phyloP scores from a whole-genome alignment of 2,797 vertebrate genomes.

The Crax fasciolata region DNA sequence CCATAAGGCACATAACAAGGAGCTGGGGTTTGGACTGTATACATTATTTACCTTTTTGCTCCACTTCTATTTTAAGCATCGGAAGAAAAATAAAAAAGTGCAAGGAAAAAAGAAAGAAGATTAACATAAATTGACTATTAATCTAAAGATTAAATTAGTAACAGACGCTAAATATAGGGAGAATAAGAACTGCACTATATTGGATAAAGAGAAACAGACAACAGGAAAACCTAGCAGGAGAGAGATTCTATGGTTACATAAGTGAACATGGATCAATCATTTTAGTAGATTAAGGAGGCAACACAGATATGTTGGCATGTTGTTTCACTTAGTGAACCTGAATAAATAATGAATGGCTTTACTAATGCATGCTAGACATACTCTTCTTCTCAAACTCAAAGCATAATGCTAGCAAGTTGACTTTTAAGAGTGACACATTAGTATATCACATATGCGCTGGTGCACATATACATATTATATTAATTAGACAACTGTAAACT shows the following conservation, averaged over 20 bases:
- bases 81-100: conserved; percentile 98
- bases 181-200: conserved; percentile 90
- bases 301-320: conserved; percentile 82
- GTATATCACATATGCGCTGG: conserved; percentile 39
- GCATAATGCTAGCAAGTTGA: conserved; percentile 36
- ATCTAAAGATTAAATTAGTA: conserved; percentile 93
- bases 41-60: conserved; percentile 99
- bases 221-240: conserved; percentile 87
- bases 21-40: conserved; percentile 96
- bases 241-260: conserved; percentile 88
- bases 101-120: conserved; percentile 97
- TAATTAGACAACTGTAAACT: conserved; percentile 11
- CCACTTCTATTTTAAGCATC: conserved; percentile 99
- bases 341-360: conserved; percentile 85
- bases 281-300: conserved; percentile 85
- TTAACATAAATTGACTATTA: conserved; percentile 99
- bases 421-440: conserved; percentile 9
- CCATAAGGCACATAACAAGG: conserved; percentile 99
- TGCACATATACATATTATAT: conserved; percentile 16
- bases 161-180: conserved; percentile 94
- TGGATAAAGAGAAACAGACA: conserved; percentile 86
- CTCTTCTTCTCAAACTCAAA: conserved; percentile 67
- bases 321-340: conserved; percentile 85
- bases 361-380: conserved; percentile 78
- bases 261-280: conserved; percentile 85